Base-by-base conservation (phyloP, 2,888 invertebrate species). In the Rhynchonema sp. region DNA sequence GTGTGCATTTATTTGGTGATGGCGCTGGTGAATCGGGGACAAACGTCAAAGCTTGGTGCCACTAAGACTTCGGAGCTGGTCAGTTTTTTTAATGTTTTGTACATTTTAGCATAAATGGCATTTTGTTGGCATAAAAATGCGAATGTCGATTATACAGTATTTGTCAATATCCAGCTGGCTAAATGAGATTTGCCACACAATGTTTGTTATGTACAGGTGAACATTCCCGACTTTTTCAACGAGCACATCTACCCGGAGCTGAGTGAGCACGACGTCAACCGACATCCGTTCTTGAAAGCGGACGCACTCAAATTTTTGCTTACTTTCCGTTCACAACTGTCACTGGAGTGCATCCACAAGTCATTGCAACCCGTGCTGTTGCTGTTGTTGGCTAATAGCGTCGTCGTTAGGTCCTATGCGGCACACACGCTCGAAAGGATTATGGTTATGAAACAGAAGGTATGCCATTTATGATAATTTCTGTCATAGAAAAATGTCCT, bases 301-400 rank as follows among this genome's bases (percentile, higher is more conserved):
- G 96, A 94, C 74, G 86, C 89, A 1, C 83, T 99, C 59, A 96
- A 96, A 74, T 98, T 89, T 73, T 76, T 96, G 17, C 91, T 96
- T 84, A 88, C 87, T 6, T 98, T 98, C 77, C 82, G 98, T 61
- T 86, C 86, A 61, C 81, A 94, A 67, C 78, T 98, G 63, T 86
- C 89, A 0, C 81, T 81, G 56, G 85, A 87, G 64, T 78, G 85
- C 20, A 78, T 94, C 49, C 74, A 84, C 54, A 80, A 81, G 1
- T 81, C 84, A 25, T 74, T 96, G 59, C 88, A 90, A 0, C 80
- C 84, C 62, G 74, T 94, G 67, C 82, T 90, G 46, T 79, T 82
- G 22, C 85, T 88, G 74, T 78, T 96, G 62, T 74, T 78, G 25
- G 81, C 86, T 1, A 81, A 82, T 28, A 85, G 84, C 72, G 82